phyloP scores from a whole-genome alignment of 2,888 invertebrate genomes.

The Synanthedon formicaeformis region DNA sequence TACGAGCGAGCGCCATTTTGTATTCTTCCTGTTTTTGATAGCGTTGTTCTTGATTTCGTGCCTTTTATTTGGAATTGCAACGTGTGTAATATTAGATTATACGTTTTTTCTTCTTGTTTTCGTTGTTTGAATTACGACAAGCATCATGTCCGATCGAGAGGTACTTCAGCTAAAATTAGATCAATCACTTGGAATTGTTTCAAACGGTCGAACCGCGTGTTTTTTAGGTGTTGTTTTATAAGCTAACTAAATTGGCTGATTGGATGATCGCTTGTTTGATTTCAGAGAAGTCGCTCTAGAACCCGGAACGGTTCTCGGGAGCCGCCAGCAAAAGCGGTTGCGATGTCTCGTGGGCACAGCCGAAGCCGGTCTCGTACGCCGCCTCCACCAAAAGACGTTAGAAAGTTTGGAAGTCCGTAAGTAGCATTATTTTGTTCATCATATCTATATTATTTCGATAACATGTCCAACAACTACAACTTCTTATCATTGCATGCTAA shows the following conservation, averaged over 20 bases:
- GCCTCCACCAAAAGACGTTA: slow-evolving; percentile 61
- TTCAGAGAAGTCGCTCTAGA: slow-evolving; percentile 65
- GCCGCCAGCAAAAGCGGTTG: slow-evolving; percentile 46
- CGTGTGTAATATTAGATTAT: slow-evolving; percentile 41
- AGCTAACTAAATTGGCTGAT: slow-evolving; percentile 24
- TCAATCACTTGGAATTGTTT: slow-evolving; percentile 12
- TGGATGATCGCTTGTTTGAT: slow-evolving; percentile 24
- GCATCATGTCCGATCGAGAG: slow-evolving; percentile 64
- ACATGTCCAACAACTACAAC: background rate
- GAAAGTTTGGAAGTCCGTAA: slow-evolving; percentile 66
- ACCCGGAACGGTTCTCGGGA: slow-evolving; percentile 65
- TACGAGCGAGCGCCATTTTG: slow-evolving; percentile 54
- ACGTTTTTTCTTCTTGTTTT: slow-evolving; percentile 22
- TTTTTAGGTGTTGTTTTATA: slow-evolving; percentile 17
- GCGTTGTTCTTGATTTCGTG: slow-evolving; percentile 23
- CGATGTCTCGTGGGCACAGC: slow-evolving; percentile 59
- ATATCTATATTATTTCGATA: background rate
- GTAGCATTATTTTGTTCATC: slow-evolving; percentile 13
- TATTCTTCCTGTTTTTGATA: slow-evolving; percentile 34
- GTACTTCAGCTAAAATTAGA: slow-evolving; percentile 47
- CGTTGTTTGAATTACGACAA: slow-evolving; percentile 22
- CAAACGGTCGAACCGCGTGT: slow-evolving; percentile 40
- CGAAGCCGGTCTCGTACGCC: slow-evolving; percentile 66
- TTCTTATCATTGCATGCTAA: background rate
- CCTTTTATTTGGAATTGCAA: slow-evolving; percentile 24